Evolutionary conservation across 2,113 vertebrate genomes (phyloP).

Genomic region (Cephalopholis sonnerati): DNA sequence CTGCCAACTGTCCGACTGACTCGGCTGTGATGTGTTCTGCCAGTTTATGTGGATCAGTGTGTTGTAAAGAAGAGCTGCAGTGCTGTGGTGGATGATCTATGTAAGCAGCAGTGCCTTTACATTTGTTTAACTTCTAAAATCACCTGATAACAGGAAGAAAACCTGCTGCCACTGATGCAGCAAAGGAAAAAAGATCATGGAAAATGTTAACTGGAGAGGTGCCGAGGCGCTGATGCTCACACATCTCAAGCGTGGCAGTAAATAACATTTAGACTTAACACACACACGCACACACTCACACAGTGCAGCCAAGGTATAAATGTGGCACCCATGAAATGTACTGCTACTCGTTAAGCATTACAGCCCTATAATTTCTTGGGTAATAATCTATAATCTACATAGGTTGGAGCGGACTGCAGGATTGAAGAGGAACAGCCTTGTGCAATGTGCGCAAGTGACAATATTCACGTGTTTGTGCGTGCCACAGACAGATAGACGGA

Average conservation of each 20-base stretch:
- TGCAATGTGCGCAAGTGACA: constrained; percentile 19
- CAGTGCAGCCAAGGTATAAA: constrained; percentile 23
- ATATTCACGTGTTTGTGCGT: constrained; percentile 16
- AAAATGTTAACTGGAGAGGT: background rate
- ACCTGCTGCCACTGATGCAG: background rate
- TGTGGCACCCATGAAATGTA: constrained; percentile 47
- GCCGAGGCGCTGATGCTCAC: constrained; percentile 15
- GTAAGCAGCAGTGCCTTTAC: background rate
- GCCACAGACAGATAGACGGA: constrained; percentile 36
- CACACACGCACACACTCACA: constrained; percentile 2
- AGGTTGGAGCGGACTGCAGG: constrained; percentile 14
- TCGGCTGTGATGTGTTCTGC: background rate
- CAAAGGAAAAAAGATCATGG: background rate
- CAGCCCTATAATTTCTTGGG: constrained; percentile 44
- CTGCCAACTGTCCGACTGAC: background rate
- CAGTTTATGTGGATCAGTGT: background rate
- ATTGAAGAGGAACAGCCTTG: background rate
- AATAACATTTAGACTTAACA: constrained; percentile 38
- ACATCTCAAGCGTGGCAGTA: constrained; percentile 29
- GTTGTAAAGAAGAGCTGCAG: background rate
- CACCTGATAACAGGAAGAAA: background rate
- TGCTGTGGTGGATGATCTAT: background rate
- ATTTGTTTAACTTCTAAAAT: background rate
- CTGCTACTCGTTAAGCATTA: constrained; percentile 29
- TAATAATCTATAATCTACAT: constrained; percentile 35